phyloP scores from a whole-genome alignment of 2,797 vertebrate genomes.

The Sebastes ruberrimus region DNA sequence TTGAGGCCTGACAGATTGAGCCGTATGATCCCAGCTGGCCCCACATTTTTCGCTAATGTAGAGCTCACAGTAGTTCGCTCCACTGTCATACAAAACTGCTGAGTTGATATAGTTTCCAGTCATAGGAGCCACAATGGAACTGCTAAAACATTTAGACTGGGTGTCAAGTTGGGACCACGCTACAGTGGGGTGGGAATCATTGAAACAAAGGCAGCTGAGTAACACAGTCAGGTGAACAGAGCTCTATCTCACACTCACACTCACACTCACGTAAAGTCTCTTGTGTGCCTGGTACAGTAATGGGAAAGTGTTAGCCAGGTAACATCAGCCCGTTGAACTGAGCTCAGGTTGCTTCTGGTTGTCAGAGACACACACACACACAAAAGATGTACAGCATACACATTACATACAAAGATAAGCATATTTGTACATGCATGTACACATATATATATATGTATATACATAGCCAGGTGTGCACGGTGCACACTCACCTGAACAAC shows the following conservation, averaged over 20 bases:
- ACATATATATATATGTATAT: neutral
- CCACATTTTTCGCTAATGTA: neutral
- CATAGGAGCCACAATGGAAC: neutral
- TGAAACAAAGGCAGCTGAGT: neutral
- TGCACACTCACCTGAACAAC: neutral
- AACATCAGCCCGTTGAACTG: conserved; percentile 21
- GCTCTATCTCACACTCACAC: neutral
- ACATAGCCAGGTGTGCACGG: neutral
- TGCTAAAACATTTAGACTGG: conserved; percentile 53
- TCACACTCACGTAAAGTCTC: neutral
- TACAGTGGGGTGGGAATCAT: neutral
- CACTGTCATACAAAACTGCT: neutral
- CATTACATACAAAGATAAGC: neutral
- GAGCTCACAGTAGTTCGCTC: neutral
- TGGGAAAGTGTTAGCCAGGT: conserved; percentile 21
- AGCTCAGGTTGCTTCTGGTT: conserved; percentile 44
- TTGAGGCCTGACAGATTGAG: conserved; percentile 1
- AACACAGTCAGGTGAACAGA: conserved; percentile 9
- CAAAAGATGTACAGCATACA: neutral
- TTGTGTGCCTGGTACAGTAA: conserved; percentile 4
- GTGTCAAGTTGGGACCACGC: conserved; percentile 44
- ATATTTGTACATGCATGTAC: neutral
- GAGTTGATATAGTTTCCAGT: conserved; percentile 8
- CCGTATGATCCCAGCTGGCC: neutral
- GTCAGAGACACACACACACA: neutral